These are phyloP conservation scores for Limnephilus marmoratus DNA, from an alignment of 2,888 invertebrate species.

Conservation along the genomic window DNA sequence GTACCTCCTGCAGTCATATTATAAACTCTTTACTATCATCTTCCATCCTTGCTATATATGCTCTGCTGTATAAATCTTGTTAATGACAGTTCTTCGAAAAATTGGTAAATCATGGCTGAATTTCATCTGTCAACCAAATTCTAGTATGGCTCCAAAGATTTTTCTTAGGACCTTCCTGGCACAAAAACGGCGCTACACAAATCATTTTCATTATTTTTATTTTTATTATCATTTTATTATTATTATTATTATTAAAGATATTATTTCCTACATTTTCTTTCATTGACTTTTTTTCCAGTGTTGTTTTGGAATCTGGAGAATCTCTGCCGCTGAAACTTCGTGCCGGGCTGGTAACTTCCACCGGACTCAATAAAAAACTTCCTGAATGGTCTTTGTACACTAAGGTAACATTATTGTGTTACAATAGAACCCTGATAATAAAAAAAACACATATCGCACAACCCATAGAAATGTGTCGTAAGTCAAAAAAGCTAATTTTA, in stretches of 20 bases:
- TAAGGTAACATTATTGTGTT: slow-evolving; percentile 69
- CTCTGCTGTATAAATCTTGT: neutral
- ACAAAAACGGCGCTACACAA: too few species aligned
- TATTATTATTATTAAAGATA: neutral
- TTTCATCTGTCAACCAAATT: too few species aligned
- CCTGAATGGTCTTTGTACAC: slow-evolving; percentile 74
- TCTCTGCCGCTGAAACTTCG: slow-evolving; percentile 79
- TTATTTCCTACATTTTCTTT: slow-evolving; percentile 9
- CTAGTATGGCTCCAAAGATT: neutral
- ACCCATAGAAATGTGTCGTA: too few species aligned
- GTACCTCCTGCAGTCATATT: neutral
- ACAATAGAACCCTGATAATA: too few species aligned
- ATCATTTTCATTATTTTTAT: too few species aligned
- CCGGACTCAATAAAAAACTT: slow-evolving; percentile 72
- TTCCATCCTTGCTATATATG: neutral
- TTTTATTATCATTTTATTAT: too few species aligned
- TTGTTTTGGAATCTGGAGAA: slow-evolving; percentile 78
- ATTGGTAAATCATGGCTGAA: neutral
- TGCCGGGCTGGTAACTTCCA: slow-evolving; percentile 71
- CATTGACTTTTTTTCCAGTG: slow-evolving; percentile 73
- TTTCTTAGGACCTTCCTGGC: neutral
- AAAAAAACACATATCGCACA: too few species aligned
- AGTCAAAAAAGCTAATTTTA: too few species aligned
- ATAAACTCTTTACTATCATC: neutral
- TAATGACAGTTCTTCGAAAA: neutral